phyloP scores from a whole-genome alignment of 53 echinoderm and acorn worm genomes.

The Paelopatides confundens region DNA sequence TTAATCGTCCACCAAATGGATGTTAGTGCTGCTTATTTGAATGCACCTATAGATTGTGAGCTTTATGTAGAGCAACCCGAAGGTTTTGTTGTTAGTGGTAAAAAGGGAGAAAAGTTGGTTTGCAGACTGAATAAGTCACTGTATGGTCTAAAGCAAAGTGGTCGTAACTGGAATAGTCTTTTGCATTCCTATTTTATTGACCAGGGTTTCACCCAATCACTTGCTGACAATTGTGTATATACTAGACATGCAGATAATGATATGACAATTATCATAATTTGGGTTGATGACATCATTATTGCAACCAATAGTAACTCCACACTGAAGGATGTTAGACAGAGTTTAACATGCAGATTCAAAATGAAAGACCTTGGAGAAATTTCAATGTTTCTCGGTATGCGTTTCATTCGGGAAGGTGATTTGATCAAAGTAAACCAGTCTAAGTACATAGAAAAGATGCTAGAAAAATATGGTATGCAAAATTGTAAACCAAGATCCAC shows the following conservation, averaged over 20 bases:
- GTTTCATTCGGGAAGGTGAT: too few relatives aligned
- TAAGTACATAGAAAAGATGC: too few relatives aligned
- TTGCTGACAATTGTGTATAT: constrained; percentile 59
- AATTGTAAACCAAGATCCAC: too few relatives aligned
- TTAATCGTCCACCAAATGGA: constrained; percentile 45
- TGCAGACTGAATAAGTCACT: constrained; percentile 58
- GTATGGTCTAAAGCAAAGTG: constrained; percentile 67
- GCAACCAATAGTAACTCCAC: too few relatives aligned
- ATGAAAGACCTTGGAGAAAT: too few relatives aligned
- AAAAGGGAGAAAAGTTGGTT: constrained; percentile 38
- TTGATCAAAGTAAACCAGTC: too few relatives aligned
- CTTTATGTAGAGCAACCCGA: constrained; percentile 48
- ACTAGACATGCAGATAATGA: constrained; percentile 4
- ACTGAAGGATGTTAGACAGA: too few relatives aligned
- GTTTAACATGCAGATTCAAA: too few relatives aligned
- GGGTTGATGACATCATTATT: too few relatives aligned
- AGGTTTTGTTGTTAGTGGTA: constrained; percentile 31
- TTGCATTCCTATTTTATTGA: constrained; percentile 41
- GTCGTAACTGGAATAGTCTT: constrained; percentile 52
- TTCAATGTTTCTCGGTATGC: too few relatives aligned
- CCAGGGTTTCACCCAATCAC: constrained; percentile 23
- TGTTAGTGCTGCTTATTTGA: constrained; percentile 47
- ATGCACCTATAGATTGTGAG: constrained; percentile 59
- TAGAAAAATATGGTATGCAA: too few relatives aligned
- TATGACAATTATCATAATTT: constrained; percentile 28